Evolutionary conservation across 2,888 invertebrate genomes (phyloP).

Genomic region (Pseudococcus jackbeardsleyi): DNA sequence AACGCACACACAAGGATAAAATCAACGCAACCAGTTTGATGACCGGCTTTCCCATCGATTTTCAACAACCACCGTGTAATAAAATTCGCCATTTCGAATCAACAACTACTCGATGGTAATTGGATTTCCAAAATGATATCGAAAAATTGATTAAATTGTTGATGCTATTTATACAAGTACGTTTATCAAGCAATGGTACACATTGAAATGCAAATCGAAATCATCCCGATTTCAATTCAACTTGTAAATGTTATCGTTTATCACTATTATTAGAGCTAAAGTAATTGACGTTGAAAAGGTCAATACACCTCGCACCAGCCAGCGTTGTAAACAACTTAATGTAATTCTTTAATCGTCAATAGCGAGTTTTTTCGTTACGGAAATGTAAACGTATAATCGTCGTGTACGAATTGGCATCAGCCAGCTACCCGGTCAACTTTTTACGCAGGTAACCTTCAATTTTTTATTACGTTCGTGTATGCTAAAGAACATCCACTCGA

Average conservation of each 20-base stretch:
- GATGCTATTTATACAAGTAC: neutral
- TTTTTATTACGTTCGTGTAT: neutral
- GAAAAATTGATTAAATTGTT: slow-evolving; percentile 30
- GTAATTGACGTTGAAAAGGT: slow-evolving; percentile 34
- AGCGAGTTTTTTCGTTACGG: neutral
- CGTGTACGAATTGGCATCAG: neutral
- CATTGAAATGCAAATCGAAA: slow-evolving; percentile 14
- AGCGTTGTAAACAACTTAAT: slow-evolving; percentile 22
- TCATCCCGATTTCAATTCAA: neutral
- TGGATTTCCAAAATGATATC: neutral
- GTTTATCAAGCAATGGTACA: neutral
- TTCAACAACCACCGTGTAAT: neutral
- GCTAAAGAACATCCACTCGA: neutral
- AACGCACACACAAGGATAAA: neutral
- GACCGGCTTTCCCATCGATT: neutral
- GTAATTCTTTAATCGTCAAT: slow-evolving; percentile 2
- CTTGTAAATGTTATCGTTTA: slow-evolving; percentile 18
- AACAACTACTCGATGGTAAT: no score
- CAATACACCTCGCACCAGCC: slow-evolving; percentile 2
- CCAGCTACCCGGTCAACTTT: neutral
- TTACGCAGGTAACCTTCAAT: slow-evolving; percentile 23
- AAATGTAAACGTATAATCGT: neutral
- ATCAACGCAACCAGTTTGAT: neutral
- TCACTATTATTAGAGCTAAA: slow-evolving; percentile 26
- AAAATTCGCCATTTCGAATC: neutral